These are phyloP conservation scores for Nerophis lumbriciformis DNA, from an alignment of 2,113 vertebrate species.

Conservation along the genomic window DNA sequence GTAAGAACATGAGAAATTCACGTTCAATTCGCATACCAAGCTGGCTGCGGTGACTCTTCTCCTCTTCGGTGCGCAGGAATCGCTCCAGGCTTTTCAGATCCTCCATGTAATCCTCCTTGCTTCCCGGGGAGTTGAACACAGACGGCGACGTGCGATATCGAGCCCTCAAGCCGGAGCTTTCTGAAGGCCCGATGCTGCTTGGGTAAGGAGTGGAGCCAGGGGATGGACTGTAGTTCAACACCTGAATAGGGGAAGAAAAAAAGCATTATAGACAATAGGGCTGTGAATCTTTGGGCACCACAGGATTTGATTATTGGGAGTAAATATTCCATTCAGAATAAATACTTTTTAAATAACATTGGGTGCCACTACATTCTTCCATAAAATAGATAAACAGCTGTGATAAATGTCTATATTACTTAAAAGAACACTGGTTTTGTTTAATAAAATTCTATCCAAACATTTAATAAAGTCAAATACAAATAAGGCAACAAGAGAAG, in stretches of 20 bases:
- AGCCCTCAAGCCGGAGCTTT: conserved; percentile 75
- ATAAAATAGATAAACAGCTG: no score
- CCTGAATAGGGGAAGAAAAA: conserved; percentile 52
- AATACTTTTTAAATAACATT: no score
- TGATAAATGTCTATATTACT: no score
- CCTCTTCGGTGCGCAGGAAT: conserved; percentile 82
- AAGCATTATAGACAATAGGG: neutral
- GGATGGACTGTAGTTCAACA: conserved; percentile 76
- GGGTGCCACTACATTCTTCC: no score
- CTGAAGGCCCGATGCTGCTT: conserved; percentile 73
- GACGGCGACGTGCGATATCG: conserved; percentile 85
- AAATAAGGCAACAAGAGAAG: no score
- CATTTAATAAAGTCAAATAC: no score
- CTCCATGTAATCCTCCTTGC: conserved; percentile 87
- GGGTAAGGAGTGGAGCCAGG: conserved; percentile 73
- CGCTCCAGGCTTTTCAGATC: conserved; percentile 75
- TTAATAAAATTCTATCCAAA: no score
- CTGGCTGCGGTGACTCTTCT: conserved; percentile 87
- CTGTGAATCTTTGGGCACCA: no score
- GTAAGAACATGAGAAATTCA: no score
- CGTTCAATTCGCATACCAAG: conserved; percentile 68
- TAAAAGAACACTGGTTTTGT: no score
- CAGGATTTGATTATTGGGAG: no score
- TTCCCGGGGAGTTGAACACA: conserved; percentile 81
- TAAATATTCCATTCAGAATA: no score